Evolutionary conservation across 2,888 invertebrate species (phyloP), one percentile per base, ranked within the genome.

Genomic region (Pantelozetes paolii): DNA sequence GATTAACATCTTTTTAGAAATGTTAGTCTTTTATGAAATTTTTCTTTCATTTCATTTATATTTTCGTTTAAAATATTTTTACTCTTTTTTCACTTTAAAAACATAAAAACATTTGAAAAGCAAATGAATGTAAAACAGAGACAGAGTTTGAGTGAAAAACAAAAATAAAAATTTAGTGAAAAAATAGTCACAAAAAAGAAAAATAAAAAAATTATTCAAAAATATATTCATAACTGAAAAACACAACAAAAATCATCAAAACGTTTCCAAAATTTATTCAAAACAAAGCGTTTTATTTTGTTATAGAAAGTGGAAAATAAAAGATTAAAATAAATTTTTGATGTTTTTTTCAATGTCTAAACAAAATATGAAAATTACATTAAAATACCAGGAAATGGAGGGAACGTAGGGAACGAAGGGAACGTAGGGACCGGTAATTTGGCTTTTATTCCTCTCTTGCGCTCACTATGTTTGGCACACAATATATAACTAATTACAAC

Each of bases 401-500:
- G 40, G n/a, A n/a, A n/a, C n/a, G n/a, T n/a, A n/a, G n/a, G n/a
- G n/a, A n/a, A n/a, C n/a, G n/a, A n/a, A 67, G 67, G 67, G 42
- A 67, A 67, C 42, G 42, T 23, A 42, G 42, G 40, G 67, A 67
- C 67, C 67, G 67, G 67, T 67, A 67, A 67, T 67, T 67, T 67
- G n/a, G 20, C 32, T 67, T 40, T 67, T 67, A 67, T 67, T 67
- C 40, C 3, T 26, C 36, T 23, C 30, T 59, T 23, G 18, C 15
- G 23, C 32, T 30, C 3, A 26, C 62, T 62, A 2, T 62, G n/a
- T 62, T 62, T 62, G 30, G 20, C 57, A 26, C 40, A 67, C 40
- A 67, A 67, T 67, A 67, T 42, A 67, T 40, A 67, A 67, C 67
- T 67, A 67, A 67, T 67, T 67, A 67, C 67, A 67, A 67, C n/a